Percentiles rank a stretch among this genome's conserved stretches.
These are phyloP conservation scores for Furcula furcula DNA, from an alignment of 2,888 invertebrate species.

Conservation along the genomic window DNA sequence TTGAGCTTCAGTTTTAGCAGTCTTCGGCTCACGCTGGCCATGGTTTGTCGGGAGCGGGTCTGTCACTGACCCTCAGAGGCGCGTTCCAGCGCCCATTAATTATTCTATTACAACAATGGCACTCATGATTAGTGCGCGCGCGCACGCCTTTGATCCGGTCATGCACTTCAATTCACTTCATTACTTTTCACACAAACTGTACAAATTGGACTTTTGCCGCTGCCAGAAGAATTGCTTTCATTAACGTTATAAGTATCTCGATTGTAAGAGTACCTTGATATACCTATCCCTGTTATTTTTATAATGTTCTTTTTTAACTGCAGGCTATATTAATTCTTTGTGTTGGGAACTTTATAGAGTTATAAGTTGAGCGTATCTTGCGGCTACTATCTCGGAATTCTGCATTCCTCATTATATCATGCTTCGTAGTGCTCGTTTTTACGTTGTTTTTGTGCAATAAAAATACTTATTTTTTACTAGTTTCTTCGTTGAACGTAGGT, in stretches of 20 bases:
- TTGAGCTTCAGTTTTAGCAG: too few species aligned
- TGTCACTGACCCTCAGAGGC: constrained; percentile 63
- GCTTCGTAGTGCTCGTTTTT: constrained; percentile 6
- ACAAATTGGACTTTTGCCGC: constrained; percentile 30
- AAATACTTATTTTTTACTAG: too few species aligned
- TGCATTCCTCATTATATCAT: constrained; percentile 13
- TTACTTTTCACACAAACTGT: constrained; percentile 37
- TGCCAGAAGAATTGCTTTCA: constrained; percentile 23
- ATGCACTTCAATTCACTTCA: constrained; percentile 45
- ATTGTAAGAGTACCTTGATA: constrained; percentile 25
- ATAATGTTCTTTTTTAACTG: constrained; percentile 39
- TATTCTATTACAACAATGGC: constrained; percentile 73
- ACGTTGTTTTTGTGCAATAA: neutral
- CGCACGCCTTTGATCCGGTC: constrained; percentile 58
- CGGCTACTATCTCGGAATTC: constrained; percentile 15
- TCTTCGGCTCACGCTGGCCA: constrained; percentile 10
- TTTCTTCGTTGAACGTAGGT: too few species aligned
- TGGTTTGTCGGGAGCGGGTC: constrained; percentile 33
- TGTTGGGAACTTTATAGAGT: constrained; percentile 8
- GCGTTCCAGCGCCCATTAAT: constrained; percentile 64
- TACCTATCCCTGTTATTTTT: constrained; percentile 30
- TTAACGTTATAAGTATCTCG: constrained; percentile 26
- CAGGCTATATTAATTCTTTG: constrained; percentile 31
- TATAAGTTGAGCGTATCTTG: constrained; percentile 8
- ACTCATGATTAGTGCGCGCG: constrained; percentile 58